Percentiles rank a stretch among this genome's conserved stretches.
Conservation (phyloP, 2,888 invertebrate species). For the Drosophila anomalata region DNA sequence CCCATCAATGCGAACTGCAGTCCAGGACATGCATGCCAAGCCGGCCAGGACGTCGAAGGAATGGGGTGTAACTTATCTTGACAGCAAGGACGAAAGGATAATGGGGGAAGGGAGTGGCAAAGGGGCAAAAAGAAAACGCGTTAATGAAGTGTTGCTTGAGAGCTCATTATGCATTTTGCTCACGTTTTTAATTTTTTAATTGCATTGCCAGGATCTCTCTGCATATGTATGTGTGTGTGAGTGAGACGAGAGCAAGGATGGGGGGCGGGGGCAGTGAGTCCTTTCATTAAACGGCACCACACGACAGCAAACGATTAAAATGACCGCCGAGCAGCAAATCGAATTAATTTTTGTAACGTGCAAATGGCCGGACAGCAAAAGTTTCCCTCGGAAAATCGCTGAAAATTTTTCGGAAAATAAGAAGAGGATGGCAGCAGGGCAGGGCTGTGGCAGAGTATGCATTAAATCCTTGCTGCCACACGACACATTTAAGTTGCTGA, state of each 20-base stretch:
- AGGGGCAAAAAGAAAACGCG: conserved; percentile 55
- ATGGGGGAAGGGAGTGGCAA: neutral
- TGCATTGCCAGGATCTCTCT: conserved; percentile 50
- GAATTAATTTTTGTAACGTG: conserved; percentile 82
- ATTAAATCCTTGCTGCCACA: conserved; percentile 71
- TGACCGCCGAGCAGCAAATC: conserved; percentile 81
- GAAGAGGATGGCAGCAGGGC: conserved; percentile 3
- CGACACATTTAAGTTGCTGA: conserved; percentile 80
- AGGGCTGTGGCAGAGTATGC: conserved; percentile 22
- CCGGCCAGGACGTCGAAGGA: conserved; percentile 2
- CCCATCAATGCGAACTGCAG: conserved; percentile 56
- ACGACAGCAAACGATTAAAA: conserved; percentile 74
- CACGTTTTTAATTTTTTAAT: conserved; percentile 75
- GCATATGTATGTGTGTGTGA: conserved; percentile 6
- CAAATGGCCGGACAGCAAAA: conserved; percentile 70
- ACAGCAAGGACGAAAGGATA: neutral
- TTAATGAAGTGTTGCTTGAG: conserved; percentile 75
- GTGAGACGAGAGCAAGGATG: too few species aligned
- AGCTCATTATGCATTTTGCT: conserved; percentile 78
- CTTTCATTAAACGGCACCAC: conserved; percentile 73
- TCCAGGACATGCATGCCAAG: neutral
- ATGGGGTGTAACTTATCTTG: conserved; percentile 38
- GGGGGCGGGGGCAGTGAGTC: conserved; percentile 3
- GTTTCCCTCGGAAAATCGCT: conserved; percentile 27
- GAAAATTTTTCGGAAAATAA: conserved; percentile 10